Conservation (phyloP, 2,113 vertebrate genomes). For the Myotis lucifugus region DNA sequence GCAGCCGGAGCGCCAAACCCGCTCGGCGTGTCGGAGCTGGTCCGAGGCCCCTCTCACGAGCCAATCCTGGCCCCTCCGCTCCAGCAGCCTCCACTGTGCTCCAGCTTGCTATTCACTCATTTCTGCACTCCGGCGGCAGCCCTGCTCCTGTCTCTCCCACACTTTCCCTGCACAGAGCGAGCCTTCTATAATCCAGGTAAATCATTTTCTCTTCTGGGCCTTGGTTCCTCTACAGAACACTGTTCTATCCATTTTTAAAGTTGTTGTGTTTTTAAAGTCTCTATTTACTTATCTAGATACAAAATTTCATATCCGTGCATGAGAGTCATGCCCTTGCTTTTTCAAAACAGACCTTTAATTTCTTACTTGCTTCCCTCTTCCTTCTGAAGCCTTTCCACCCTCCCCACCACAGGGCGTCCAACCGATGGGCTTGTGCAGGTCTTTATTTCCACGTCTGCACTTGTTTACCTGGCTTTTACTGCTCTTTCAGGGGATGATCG, state of each 20-base stretch:
- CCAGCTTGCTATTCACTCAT: background rate
- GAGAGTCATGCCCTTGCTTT: rapidly evolving
- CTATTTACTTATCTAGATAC: rapidly evolving
- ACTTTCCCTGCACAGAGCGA: background rate
- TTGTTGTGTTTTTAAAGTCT: background rate
- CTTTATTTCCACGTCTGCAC: background rate
- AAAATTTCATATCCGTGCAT: background rate
- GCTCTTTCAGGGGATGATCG: too few relatives aligned
- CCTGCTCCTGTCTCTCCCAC: background rate
- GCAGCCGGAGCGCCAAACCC: background rate
- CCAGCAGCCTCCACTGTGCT: background rate
- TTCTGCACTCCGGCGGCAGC: background rate
- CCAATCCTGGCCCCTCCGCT: background rate
- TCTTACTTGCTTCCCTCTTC: background rate
- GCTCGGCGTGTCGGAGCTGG: rapidly evolving
- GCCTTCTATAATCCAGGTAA: background rate
- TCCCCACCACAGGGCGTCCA: background rate
- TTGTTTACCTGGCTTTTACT: rapidly evolving
- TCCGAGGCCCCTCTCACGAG: rapidly evolving
- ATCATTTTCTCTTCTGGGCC: background rate
- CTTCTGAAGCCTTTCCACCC: background rate
- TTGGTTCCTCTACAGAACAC: background rate
- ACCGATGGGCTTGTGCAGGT: rapidly evolving
- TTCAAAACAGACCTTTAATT: background rate
- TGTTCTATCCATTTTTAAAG: background rate